These are phyloP conservation scores for Eulemur albifrons DNA, from an alignment of 2,797 vertebrate genomes.

Conservation along the genomic window DNA sequence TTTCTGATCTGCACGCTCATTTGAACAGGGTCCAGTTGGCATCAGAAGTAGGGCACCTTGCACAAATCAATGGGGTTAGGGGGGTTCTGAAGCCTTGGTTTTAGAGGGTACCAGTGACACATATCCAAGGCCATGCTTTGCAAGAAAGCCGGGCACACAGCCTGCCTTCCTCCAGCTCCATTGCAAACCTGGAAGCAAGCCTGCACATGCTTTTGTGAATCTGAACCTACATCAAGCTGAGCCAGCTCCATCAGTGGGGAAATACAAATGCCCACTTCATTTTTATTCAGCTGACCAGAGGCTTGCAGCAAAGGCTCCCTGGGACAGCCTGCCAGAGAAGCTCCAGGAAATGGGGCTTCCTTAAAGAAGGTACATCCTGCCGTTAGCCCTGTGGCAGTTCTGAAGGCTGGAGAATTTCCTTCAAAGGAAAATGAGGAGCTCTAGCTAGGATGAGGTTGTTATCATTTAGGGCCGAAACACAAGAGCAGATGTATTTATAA, in stretches of 20 bases:
- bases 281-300: slow-evolving; percentile 67
- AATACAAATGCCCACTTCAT: slow-evolving; percentile 73
- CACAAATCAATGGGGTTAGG: slow-evolving; percentile 13
- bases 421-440: neutral
- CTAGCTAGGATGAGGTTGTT: neutral
- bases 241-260: slow-evolving; percentile 67
- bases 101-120: slow-evolving; percentile 64
- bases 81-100: slow-evolving; percentile 28
- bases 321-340: slow-evolving; percentile 45
- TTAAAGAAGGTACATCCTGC: slow-evolving; percentile 42
- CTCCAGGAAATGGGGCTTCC: slow-evolving; percentile 46
- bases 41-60: slow-evolving; percentile 48
- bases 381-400: neutral
- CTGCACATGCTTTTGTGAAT: slow-evolving; percentile 69
- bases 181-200: slow-evolving; percentile 70
- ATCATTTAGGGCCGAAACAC: neutral
- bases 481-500: neutral
- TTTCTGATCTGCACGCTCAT: slow-evolving; percentile 34
- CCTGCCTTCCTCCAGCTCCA: slow-evolving; percentile 61
- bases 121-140: slow-evolving; percentile 57
- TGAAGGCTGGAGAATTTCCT: neutral
- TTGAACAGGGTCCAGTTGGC: slow-evolving; percentile 49
- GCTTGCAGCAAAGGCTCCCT: slow-evolving; percentile 16
- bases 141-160: slow-evolving; percentile 60
- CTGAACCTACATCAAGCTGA: slow-evolving; percentile 49